Percentiles rank a stretch among this genome's conserved stretches.
phyloP scores from a whole-genome alignment of 2,113 vertebrate species.

The Amphiprion percula region DNA sequence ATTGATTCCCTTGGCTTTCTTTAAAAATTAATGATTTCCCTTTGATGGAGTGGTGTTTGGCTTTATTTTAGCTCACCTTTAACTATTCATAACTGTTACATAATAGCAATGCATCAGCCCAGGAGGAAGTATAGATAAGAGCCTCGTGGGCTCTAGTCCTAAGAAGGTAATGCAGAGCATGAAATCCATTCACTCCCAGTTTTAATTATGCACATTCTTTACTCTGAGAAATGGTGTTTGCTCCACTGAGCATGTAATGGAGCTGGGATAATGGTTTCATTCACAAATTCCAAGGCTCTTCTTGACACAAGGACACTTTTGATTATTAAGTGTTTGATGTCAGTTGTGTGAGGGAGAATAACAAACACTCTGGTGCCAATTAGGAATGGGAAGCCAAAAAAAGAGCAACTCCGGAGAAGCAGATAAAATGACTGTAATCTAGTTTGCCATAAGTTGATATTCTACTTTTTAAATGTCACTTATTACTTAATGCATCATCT shows the following conservation, averaged over 20 bases:
- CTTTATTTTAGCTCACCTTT: conserved; percentile 75
- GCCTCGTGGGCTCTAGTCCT: conserved; percentile 14
- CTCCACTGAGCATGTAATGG: conserved; percentile 39
- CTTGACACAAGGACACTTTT: conserved; percentile 15
- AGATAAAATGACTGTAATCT: background rate
- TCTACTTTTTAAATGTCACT: conserved; percentile 50
- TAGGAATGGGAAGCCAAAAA: background rate
- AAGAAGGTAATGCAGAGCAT: conserved; percentile 60
- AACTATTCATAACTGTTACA: conserved; percentile 76
- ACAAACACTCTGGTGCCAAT: conserved; percentile 5
- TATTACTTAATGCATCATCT: conserved; percentile 44
- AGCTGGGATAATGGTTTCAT: conserved; percentile 54
- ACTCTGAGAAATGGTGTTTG: conserved; percentile 35
- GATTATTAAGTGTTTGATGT: conserved; percentile 19
- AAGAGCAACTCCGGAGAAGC: background rate
- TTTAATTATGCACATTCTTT: conserved; percentile 65
- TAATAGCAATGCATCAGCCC: conserved; percentile 57
- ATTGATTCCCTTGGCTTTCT: conserved; percentile 64
- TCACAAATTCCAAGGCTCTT: conserved; percentile 16
- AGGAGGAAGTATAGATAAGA: conserved; percentile 42
- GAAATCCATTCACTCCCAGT: conserved; percentile 55
- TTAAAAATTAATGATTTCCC: conserved; percentile 76
- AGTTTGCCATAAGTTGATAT: conserved; percentile 40
- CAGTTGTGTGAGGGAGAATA: background rate
- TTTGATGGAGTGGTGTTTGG: conserved; percentile 66